Conservation (phyloP, 2,113 vertebrate genomes). For the Cepphus grylle region DNA sequence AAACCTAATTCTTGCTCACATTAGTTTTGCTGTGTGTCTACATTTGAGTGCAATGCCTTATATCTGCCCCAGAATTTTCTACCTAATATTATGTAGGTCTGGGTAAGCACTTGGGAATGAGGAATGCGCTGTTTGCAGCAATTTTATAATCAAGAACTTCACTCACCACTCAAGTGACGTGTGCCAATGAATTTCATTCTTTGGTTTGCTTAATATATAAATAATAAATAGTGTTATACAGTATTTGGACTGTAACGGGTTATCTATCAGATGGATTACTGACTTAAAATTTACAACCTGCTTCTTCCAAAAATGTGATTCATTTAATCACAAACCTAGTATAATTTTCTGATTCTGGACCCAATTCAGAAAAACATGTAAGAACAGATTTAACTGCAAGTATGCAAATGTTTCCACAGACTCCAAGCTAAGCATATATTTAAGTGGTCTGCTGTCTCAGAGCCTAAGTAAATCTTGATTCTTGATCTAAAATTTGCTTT, state of each 20-base stretch:
- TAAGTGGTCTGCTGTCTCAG: not conserved
- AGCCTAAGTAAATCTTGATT: constrained; percentile 39
- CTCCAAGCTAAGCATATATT: constrained; percentile 24
- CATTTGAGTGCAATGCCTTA: not conserved
- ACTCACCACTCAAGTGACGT: not conserved
- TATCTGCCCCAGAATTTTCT: not conserved
- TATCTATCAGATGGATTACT: not conserved
- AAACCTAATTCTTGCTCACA: not conserved
- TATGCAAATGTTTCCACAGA: constrained; percentile 39
- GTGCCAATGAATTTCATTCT: not conserved
- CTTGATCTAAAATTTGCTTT: constrained; percentile 53
- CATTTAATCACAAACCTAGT: not conserved
- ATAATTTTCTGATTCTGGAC: not conserved
- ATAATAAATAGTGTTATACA: not conserved
- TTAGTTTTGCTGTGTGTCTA: not conserved
- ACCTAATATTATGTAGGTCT: not conserved
- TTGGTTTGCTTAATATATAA: not conserved
- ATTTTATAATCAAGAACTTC: not conserved
- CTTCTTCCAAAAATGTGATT: not conserved
- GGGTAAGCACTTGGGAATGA: not conserved
- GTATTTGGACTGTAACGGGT: not conserved
- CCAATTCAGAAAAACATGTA: not conserved
- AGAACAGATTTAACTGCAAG: constrained; percentile 8
- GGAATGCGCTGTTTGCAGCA: not conserved
- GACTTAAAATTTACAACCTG: not conserved